Conservation (phyloP, 1,140 invertebrate species). For the Drosophila micromelanica region DNA sequence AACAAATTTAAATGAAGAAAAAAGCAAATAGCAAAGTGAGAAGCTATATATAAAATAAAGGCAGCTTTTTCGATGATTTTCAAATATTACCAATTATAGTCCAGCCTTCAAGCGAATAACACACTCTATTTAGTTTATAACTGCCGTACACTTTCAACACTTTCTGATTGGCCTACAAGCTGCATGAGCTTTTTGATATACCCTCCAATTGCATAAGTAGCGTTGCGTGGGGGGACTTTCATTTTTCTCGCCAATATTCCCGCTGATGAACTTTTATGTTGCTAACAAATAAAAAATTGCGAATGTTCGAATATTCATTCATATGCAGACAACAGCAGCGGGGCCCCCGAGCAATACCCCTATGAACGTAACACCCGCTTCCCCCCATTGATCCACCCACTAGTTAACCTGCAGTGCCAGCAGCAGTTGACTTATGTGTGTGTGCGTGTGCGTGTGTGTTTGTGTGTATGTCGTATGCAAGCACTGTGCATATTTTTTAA, state of each 20-base stretch:
- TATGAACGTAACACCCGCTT: neutral
- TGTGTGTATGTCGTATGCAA: slow-evolving; percentile 59
- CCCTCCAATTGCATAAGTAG: slow-evolving; percentile 16
- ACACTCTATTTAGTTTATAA: too few species aligned
- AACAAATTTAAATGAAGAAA: neutral
- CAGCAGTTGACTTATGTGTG: slow-evolving; percentile 63
- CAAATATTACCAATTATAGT: too few species aligned
- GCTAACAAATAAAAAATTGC: slow-evolving; percentile 49
- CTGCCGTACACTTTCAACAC: too few species aligned
- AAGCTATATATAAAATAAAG: neutral
- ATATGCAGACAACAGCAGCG: slow-evolving; percentile 73
- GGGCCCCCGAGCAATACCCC: slow-evolving; percentile 26
- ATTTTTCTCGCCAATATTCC: slow-evolving; percentile 71
- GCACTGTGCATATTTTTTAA: slow-evolving; percentile 78
- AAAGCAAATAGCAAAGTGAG: neutral
- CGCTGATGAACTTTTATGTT: slow-evolving; percentile 78
- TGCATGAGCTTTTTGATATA: slow-evolving; percentile 9
- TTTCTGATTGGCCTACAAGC: neutral
- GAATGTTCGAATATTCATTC: slow-evolving; percentile 80
- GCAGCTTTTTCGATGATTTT: too few species aligned
- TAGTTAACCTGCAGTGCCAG: slow-evolving; percentile 57
- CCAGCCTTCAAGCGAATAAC: too few species aligned
- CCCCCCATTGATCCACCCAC: neutral
- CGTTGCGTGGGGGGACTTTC: slow-evolving; percentile 59
- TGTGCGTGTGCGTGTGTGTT: slow-evolving; percentile 19